Evolutionary conservation across 2,888 invertebrate species (phyloP).

Genomic region (Sinodicranocentrus sp.): DNA sequence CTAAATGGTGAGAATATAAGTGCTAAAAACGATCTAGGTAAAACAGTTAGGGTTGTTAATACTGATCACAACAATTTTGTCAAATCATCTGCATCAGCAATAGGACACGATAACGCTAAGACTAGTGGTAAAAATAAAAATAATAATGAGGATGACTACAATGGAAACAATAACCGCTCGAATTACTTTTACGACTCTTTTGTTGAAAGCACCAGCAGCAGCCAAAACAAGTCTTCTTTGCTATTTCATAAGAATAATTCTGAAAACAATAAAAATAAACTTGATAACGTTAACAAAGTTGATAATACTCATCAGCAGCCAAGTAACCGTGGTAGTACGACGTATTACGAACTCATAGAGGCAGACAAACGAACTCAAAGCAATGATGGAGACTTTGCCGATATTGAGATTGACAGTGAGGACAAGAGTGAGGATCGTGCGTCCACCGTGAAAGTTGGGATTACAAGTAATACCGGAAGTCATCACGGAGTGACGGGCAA

Average conservation of each 20-base stretch:
- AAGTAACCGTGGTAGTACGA: constrained; percentile 51
- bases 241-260: constrained; percentile 29
- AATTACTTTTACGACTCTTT: constrained; percentile 59
- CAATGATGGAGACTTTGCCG: constrained; percentile 17
- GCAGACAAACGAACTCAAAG: neutral
- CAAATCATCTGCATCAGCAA: constrained; percentile 19
- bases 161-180: constrained; percentile 56
- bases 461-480: neutral
- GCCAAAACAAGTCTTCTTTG: constrained; percentile 44
- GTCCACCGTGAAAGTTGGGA: constrained; percentile 47
- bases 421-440: constrained; percentile 18
- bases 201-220: constrained; percentile 51
- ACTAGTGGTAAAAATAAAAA: constrained; percentile 43
- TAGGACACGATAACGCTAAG: constrained; percentile 23
- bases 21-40: constrained; percentile 51
- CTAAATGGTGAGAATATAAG: constrained; percentile 46
- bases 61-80: constrained; percentile 8
- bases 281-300: constrained; percentile 26
- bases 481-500: constrained; percentile 8
- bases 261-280: constrained; percentile 23
- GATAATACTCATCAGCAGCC: constrained; percentile 62
- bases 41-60: constrained; percentile 8
- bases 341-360: constrained; percentile 12
- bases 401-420: constrained; percentile 16
- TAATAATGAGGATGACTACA: constrained; percentile 34